A percentile compares a stretch with the other conserved stretches of the same genome.
Evolutionary conservation across 2,113 vertebrate species (phyloP).

Genomic region (Leucoraja erinaceus): DNA sequence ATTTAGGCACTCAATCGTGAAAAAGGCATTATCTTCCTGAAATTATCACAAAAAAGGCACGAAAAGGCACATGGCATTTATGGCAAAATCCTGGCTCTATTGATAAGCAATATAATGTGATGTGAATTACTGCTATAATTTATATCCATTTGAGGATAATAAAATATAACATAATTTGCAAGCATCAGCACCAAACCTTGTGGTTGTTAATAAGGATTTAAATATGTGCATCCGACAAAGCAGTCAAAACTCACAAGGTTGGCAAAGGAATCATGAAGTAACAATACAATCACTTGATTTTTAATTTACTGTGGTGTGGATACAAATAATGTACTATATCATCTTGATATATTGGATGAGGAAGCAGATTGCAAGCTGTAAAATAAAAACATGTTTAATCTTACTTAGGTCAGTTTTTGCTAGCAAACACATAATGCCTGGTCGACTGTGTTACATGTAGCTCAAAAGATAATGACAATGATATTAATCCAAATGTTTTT

Average conservation of each 20-base stretch:
- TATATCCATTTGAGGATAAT: conserved; percentile 30
- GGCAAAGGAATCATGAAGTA: background rate
- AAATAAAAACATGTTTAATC: background rate
- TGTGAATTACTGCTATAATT: background rate
- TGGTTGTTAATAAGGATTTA: background rate
- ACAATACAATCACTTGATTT: background rate
- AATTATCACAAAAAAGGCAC: too few relatives aligned
- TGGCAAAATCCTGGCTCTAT: too few relatives aligned
- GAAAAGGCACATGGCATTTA: too few relatives aligned
- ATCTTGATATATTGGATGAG: background rate
- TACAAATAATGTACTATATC: background rate
- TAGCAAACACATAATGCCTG: background rate
- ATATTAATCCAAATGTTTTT: too few relatives aligned
- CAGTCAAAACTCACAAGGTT: conserved; percentile 1
- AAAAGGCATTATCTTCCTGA: too few relatives aligned
- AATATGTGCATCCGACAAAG: background rate
- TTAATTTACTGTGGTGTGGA: background rate
- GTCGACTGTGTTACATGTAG: background rate
- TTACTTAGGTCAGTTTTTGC: background rate
- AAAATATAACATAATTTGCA: conserved; percentile 21
- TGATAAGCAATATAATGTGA: background rate
- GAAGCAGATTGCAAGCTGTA: background rate
- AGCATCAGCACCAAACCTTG: background rate
- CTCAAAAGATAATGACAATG: background rate
- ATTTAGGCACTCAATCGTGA: too few relatives aligned